These are phyloP conservation scores for Paraescarpia echinospica DNA, from an alignment of 1,140 invertebrate species.

Conservation along the genomic window DNA sequence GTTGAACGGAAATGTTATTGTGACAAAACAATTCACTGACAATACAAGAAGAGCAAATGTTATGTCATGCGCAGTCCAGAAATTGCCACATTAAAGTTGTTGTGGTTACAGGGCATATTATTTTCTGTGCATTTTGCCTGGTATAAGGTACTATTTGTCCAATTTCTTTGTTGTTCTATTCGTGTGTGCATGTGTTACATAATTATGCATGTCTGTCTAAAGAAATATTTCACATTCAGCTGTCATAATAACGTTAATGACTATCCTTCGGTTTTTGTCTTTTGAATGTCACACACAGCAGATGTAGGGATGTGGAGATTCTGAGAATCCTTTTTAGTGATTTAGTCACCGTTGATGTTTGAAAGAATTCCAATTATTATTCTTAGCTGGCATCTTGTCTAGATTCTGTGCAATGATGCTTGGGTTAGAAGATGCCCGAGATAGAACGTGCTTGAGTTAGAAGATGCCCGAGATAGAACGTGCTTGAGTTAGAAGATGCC, in stretches of 20 bases:
- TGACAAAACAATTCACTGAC: neutral
- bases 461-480: neutral
- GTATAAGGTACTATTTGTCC: too few species aligned
- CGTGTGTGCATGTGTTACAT: too few species aligned
- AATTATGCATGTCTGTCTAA: neutral
- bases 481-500: neutral
- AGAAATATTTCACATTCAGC: neutral
- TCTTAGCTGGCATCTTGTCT: neutral
- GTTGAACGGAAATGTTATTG: neutral
- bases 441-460: too few species aligned
- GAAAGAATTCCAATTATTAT: neutral
- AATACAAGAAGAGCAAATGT: neutral
- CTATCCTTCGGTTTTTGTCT: neutral
- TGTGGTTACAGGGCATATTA: too few species aligned
- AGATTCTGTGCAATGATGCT: too few species aligned
- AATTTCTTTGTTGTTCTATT: too few species aligned
- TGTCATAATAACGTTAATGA: neutral
- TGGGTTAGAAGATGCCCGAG: too few species aligned
- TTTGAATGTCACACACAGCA: neutral
- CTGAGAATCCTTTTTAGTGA: neutral
- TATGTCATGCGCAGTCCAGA: neutral
- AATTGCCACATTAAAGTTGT: neutral
- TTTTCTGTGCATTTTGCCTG: too few species aligned
- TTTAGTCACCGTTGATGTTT: neutral
- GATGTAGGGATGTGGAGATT: neutral